A percentile compares a stretch with the other conserved stretches of the same genome.
phyloP scores from a whole-genome alignment of 2,113 vertebrate species.

The Vombatus ursinus region DNA sequence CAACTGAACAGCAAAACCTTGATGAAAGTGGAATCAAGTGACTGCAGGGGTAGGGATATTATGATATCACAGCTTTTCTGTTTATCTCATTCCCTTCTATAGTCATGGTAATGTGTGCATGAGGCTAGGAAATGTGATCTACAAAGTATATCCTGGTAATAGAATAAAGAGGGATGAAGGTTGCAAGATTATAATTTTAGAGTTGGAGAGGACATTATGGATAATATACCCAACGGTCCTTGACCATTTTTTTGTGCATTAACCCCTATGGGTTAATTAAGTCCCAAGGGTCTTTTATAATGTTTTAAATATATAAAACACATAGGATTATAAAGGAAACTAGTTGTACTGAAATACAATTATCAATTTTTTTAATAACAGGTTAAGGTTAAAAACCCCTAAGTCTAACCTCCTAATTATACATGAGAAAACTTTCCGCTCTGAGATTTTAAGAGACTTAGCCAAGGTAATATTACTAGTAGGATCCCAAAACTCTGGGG shows the following conservation, averaged over 20 bases:
- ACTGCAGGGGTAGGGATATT: not conserved
- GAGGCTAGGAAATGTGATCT: not conserved
- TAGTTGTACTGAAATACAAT: not conserved
- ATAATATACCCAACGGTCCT: not conserved
- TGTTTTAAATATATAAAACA: not conserved
- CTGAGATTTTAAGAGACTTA: not conserved
- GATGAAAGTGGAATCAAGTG: not conserved
- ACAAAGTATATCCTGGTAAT: not conserved
- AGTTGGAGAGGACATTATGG: not conserved
- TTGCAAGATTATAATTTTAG: not conserved
- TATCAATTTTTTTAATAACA: not conserved
- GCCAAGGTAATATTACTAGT: not conserved
- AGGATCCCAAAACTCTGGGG: not conserved
- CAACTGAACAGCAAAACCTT: not conserved
- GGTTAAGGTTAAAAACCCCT: not conserved
- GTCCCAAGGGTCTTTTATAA: not conserved
- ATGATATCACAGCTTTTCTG: not conserved
- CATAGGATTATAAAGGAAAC: not conserved
- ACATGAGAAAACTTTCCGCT: not conserved
- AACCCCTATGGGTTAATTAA: not conserved
- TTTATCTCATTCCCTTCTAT: not conserved
- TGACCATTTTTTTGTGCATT: not conserved
- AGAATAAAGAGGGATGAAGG: not conserved
- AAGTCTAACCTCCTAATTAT: not conserved
- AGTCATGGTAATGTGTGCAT: not conserved